Conservation (phyloP, 1,140 invertebrate species). For the Magallana gigas region DNA sequence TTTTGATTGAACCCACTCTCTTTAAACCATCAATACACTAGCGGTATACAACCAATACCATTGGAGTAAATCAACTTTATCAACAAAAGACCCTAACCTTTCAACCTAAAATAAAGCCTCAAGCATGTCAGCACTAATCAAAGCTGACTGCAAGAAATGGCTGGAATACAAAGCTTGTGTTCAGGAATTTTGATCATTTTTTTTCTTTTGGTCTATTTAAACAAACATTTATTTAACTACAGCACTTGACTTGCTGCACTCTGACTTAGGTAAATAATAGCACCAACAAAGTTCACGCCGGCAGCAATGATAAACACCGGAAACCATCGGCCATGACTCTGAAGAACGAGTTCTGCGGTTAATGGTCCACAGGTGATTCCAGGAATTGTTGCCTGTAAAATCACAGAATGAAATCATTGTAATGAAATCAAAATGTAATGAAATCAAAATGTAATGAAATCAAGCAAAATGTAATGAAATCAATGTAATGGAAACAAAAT, state of each 20-base stretch:
- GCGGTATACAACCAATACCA: too few species aligned
- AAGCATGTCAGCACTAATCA: neutral
- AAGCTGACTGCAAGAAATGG: neutral
- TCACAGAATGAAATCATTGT: slow-evolving; percentile 16
- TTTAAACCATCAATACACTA: too few species aligned
- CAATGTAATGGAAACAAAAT: too few species aligned
- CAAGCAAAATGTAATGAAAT: too few species aligned
- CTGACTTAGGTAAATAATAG: slow-evolving; percentile 88
- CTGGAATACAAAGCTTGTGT: neutral
- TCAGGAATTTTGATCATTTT: neutral
- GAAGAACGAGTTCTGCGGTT: slow-evolving; percentile 87
- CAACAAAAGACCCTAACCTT: too few species aligned
- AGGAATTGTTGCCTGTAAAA: slow-evolving; percentile 86
- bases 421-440: too few species aligned
- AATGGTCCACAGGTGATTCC: slow-evolving; percentile 89
- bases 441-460: too few species aligned
- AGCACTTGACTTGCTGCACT: slow-evolving; percentile 86
- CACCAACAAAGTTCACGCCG: slow-evolving; percentile 87
- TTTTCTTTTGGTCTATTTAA: too few species aligned
- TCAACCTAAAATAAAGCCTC: too few species aligned
- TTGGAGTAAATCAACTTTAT: too few species aligned
- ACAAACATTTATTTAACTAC: slow-evolving; percentile 48
- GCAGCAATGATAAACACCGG: slow-evolving; percentile 88
- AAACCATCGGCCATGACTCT: slow-evolving; percentile 87
- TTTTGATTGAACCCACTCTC: too few species aligned